These are phyloP conservation scores for Budorcas taxicolor DNA, from an alignment of 2,113 vertebrate genomes.

Conservation along the genomic window DNA sequence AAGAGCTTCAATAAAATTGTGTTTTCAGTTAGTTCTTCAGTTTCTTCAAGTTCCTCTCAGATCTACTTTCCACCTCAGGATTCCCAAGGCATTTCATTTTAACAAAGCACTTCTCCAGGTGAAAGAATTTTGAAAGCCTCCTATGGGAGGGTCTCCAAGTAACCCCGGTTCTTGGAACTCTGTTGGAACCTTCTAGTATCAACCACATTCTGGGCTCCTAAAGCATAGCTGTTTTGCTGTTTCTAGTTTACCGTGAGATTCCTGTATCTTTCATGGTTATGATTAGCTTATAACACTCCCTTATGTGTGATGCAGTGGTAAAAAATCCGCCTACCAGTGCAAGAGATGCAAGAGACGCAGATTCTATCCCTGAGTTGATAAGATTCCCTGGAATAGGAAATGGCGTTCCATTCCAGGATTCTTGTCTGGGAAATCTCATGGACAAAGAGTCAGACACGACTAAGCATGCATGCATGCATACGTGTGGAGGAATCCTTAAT, in stretches of 20 bases:
- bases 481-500: neutral
- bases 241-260: neutral
- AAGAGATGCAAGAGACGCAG: neutral
- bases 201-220: neutral
- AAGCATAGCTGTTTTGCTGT: neutral
- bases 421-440: neutral
- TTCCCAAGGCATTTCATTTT: neutral
- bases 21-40: neutral
- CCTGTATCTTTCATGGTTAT: neutral
- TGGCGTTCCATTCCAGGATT: neutral
- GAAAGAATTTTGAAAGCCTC: neutral
- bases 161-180: neutral
- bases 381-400: neutral
- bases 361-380: neutral
- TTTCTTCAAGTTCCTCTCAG: neutral
- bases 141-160: neutral
- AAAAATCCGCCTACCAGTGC: neutral
- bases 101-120: neutral
- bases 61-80: neutral
- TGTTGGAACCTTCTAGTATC: neutral
- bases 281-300: neutral
- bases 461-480: neutral
- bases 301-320: rapidly evolving
- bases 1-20: neutral
- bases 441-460: neutral